These are phyloP conservation scores for Pachycephala philippinensis DNA, from an alignment of 2,113 vertebrate species.

Conservation along the genomic window DNA sequence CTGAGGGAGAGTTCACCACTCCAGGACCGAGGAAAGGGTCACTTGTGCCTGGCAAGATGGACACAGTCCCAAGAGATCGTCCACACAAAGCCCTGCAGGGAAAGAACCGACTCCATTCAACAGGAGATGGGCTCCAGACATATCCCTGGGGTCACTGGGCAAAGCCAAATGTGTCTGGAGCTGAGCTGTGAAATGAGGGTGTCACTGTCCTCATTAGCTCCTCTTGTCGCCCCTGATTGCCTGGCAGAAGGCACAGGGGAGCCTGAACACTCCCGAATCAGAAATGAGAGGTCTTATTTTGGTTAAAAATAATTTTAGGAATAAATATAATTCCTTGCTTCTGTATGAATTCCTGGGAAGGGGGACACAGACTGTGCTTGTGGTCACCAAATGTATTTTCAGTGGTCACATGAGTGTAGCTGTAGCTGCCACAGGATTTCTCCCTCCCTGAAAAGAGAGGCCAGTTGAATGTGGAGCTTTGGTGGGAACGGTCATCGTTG, in stretches of 20 bases:
- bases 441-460: not conserved
- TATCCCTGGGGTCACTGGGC: not conserved
- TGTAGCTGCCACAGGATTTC: not conserved
- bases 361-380: too few species aligned
- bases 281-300: not conserved
- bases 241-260: not conserved
- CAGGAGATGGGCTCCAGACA: fast-evolving
- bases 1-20: not conserved
- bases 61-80: not conserved
- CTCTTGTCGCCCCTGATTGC: not conserved
- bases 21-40: not conserved
- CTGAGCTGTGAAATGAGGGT: not conserved
- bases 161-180: not conserved
- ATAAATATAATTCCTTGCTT: not conserved
- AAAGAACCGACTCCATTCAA: too few species aligned
- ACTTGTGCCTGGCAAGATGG: not conserved
- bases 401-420: fast-evolving
- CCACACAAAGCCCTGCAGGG: not conserved
- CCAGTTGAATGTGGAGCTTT: not conserved
- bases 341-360: not conserved
- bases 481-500: not conserved
- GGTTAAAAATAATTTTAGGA: not conserved
- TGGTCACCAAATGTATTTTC: not conserved
- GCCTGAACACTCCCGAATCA: not conserved
- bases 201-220: not conserved